A percentile compares a stretch with the other conserved stretches of the same genome.
Evolutionary conservation across 1,140 invertebrate species (phyloP).

Genomic region (Achroia grisella): DNA sequence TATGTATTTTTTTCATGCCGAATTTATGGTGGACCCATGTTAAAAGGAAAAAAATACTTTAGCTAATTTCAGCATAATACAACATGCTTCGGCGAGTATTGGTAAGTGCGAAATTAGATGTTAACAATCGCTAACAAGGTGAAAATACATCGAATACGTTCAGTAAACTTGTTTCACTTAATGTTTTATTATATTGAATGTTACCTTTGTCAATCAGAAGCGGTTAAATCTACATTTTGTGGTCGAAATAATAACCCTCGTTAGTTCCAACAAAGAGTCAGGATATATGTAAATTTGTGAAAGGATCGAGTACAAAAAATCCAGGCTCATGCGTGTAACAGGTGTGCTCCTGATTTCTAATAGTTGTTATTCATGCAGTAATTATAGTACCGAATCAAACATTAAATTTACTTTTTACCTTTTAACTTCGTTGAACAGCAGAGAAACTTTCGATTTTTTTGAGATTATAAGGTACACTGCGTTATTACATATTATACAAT

Average conservation of each 20-base stretch:
- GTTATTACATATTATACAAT: too few relatives aligned
- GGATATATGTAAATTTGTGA: slow-evolving; percentile 67
- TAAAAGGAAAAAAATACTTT: not conserved
- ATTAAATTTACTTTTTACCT: slow-evolving; percentile 39
- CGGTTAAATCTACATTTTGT: slow-evolving; percentile 59
- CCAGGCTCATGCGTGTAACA: slow-evolving; percentile 52
- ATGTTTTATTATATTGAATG: slow-evolving; percentile 33
- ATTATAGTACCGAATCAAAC: slow-evolving; percentile 38
- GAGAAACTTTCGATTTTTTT: slow-evolving; percentile 49
- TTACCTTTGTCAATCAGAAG: slow-evolving; percentile 57
- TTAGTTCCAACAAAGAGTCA: slow-evolving; percentile 58
- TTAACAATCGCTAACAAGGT: slow-evolving; percentile 48
- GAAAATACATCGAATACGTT: slow-evolving; percentile 39
- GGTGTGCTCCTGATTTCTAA: slow-evolving; percentile 63
- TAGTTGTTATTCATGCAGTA: slow-evolving; percentile 46
- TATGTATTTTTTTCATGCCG: not conserved
- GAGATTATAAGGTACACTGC: not conserved
- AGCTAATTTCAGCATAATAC: not conserved
- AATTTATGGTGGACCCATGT: not conserved
- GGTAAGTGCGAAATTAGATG: slow-evolving; percentile 26
- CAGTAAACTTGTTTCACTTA: slow-evolving; percentile 34
- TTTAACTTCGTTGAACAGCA: slow-evolving; percentile 26
- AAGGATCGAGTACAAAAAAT: slow-evolving; percentile 59
- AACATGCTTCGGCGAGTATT: not conserved
- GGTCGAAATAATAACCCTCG: slow-evolving; percentile 67